phyloP scores from a whole-genome alignment of 2,888 invertebrate species.

The Pterostichus madidus region DNA sequence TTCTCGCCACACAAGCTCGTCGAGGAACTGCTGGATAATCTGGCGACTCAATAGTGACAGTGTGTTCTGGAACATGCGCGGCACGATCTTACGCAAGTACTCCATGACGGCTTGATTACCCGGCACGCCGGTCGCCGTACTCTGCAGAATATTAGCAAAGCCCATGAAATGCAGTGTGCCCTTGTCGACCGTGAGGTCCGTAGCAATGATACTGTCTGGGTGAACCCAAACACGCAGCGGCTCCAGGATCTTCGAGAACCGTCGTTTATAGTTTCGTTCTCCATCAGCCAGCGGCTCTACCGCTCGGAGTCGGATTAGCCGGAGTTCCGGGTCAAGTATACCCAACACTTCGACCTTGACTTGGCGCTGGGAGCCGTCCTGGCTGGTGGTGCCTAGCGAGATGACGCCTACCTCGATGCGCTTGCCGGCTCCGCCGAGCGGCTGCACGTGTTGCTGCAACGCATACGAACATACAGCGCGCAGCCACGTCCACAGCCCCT shows the following conservation, averaged over 20 bases:
- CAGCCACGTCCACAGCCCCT: constrained; percentile 85
- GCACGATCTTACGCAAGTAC: constrained; percentile 90
- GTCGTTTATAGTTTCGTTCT: constrained; percentile 87
- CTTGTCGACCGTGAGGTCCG: constrained; percentile 92
- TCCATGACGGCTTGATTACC: constrained; percentile 85
- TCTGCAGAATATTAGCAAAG: constrained; percentile 86
- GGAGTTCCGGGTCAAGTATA: constrained; percentile 86
- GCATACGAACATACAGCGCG: constrained; percentile 90
- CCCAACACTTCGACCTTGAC: constrained; percentile 94
- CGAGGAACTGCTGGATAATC: constrained; percentile 94
- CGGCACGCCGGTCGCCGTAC: constrained; percentile 77
- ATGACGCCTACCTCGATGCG: constrained; percentile 91
- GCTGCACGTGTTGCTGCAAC: constrained; percentile 86
- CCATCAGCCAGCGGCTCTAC: constrained; percentile 90
- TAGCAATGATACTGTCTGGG: constrained; percentile 86
- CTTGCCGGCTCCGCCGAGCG: constrained; percentile 86
- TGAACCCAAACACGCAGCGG: constrained; percentile 89
- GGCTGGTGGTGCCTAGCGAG: constrained; percentile 91
- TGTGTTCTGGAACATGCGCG: constrained; percentile 94
- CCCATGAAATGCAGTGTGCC: constrained; percentile 88
- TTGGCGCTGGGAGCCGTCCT: constrained; percentile 82
- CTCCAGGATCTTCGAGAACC: constrained; percentile 89
- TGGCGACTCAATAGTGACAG: constrained; percentile 89
- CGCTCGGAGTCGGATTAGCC: constrained; percentile 87
- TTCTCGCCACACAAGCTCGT: constrained; percentile 94